Conservation (phyloP, 2,113 vertebrate genomes). For the Scophthalmus maximus region DNA sequence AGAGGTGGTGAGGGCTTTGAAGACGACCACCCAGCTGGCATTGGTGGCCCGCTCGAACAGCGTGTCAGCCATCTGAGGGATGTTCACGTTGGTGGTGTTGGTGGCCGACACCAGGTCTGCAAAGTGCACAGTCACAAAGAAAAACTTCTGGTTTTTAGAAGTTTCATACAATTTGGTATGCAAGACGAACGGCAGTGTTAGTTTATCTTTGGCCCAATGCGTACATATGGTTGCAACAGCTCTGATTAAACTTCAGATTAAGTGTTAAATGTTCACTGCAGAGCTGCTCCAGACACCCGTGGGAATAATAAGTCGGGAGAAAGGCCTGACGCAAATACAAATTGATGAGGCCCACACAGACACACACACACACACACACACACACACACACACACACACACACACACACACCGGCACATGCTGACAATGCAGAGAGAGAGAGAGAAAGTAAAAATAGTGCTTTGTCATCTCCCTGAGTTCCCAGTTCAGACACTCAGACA, state of each 20-base stretch:
- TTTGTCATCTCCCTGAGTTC: conserved; percentile 57
- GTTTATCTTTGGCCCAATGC: conserved; percentile 21
- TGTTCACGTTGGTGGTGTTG: conserved; percentile 99
- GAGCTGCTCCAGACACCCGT: conserved; percentile 33
- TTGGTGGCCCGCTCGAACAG: conserved; percentile 86
- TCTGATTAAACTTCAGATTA: conserved; percentile 60
- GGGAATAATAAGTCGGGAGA: conserved; percentile 35
- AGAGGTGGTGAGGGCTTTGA: conserved; percentile 96
- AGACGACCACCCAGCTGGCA: conserved; percentile 99
- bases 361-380: conserved; percentile 13
- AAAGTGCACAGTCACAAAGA: conserved; percentile 40
- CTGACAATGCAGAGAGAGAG: conserved; percentile 38
- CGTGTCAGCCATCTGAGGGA: conserved; percentile 92
- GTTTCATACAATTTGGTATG: background rate
- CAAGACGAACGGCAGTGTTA: background rate
- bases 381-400: conserved; percentile 24
- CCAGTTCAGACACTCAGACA: conserved; percentile 41
- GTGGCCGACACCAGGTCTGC: conserved; percentile 97
- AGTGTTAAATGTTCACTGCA: conserved; percentile 39
- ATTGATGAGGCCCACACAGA: conserved; percentile 18
- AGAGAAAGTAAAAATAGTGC: conserved; percentile 40
- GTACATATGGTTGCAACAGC: conserved; percentile 5
- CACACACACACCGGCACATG: conserved; percentile 12
- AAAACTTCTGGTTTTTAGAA: too few species aligned
- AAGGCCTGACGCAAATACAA: conserved; percentile 47